Evolutionary conservation across 64 coral and sea anemone genomes (phyloP).

Genomic region (Orbicella faveolata): DNA sequence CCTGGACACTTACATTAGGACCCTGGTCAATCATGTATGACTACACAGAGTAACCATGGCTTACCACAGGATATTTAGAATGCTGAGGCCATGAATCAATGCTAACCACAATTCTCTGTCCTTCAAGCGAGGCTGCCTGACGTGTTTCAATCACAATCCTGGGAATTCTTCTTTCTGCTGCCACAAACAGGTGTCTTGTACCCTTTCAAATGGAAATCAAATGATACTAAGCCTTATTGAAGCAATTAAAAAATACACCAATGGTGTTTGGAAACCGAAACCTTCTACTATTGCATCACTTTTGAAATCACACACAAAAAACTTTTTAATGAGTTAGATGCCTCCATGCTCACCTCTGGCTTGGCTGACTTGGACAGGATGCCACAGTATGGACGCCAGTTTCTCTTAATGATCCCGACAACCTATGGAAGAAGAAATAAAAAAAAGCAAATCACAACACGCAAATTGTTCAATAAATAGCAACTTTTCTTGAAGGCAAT

Average conservation of each 20-base stretch:
- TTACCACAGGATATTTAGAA: constrained; percentile 91
- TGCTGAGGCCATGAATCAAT: constrained; percentile 94
- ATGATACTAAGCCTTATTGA: too few relatives aligned
- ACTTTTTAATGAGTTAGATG: background rate
- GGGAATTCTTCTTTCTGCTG: constrained; percentile 88
- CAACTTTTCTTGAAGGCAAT: too few relatives aligned
- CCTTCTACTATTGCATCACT: too few relatives aligned
- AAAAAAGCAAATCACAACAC: background rate
- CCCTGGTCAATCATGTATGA: background rate
- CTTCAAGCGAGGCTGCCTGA: constrained; percentile 76
- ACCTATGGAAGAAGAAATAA: constrained; percentile 27
- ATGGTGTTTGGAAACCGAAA: too few relatives aligned
- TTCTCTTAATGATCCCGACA: constrained; percentile 92
- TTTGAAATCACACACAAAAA: background rate
- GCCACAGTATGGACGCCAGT: constrained; percentile 98
- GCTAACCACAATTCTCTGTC: constrained; percentile 89
- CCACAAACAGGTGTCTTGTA: constrained; percentile 86
- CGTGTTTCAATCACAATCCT: constrained; percentile 88
- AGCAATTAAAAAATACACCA: too few relatives aligned
- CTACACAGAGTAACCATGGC: background rate
- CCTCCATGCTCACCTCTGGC: constrained; percentile 44
- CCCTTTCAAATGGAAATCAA: constrained; percentile 34
- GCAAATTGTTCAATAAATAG: too few relatives aligned
- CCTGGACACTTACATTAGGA: too few relatives aligned
- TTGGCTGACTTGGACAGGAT: constrained; percentile 78